These are phyloP conservation scores for Tethea ocularis DNA, from an alignment of 2,888 invertebrate species.

Conservation along the genomic window DNA sequence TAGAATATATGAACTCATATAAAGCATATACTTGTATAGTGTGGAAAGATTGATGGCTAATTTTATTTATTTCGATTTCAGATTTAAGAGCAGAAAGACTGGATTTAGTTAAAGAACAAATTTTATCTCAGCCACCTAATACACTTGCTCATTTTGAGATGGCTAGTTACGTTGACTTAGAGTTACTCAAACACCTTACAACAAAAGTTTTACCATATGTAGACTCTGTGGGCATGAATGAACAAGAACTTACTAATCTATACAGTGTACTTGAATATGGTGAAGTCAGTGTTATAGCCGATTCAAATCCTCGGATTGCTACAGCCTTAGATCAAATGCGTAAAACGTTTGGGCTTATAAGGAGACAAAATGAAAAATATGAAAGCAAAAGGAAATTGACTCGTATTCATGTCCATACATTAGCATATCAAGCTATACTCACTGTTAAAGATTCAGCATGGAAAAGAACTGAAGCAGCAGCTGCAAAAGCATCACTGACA, in stretches of 20 bases:
- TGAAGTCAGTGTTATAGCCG: constrained; percentile 88
- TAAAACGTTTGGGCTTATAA: constrained; percentile 84
- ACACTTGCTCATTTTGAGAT: constrained; percentile 93
- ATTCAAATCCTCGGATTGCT: constrained; percentile 91
- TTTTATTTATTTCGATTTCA: constrained; percentile 49
- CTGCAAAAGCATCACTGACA: constrained; percentile 92
- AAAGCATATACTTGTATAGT: too few relatives aligned
- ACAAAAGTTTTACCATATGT: constrained; percentile 88
- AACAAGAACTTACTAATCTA: constrained; percentile 92
- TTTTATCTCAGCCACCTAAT: constrained; percentile 81
- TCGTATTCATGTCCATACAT: constrained; percentile 92
- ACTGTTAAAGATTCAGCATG: constrained; percentile 87
- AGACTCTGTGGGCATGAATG: constrained; percentile 94
- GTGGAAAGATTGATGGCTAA: neutral
- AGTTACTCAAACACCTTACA: constrained; percentile 86
- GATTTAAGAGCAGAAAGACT: constrained; percentile 86
- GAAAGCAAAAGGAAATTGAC: constrained; percentile 84
- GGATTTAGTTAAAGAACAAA: constrained; percentile 86
- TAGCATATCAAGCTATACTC: constrained; percentile 94
- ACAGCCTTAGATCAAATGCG: constrained; percentile 92
- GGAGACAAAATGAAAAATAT: constrained; percentile 65
- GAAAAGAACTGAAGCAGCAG: constrained; percentile 91
- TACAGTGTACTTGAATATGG: constrained; percentile 87
- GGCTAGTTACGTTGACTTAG: constrained; percentile 92
- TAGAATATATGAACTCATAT: too few relatives aligned